Evolutionary conservation across 1,140 invertebrate genomes (phyloP).

Genomic region (Micrasema minimum): DNA sequence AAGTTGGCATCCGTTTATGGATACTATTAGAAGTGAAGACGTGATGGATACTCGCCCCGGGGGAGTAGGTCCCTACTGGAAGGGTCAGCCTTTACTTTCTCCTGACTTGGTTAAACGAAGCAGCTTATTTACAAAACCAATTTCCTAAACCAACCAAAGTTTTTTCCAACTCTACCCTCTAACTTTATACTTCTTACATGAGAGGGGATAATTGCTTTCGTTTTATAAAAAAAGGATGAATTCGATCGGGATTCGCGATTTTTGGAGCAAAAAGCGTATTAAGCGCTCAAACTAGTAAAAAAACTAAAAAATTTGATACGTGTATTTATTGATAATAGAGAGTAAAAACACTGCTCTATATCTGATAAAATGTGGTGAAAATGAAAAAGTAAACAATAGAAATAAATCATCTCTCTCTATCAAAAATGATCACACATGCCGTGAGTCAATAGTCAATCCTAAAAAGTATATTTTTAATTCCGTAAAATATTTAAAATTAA

Average conservation of each 20-base stretch:
- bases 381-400: too few relatives aligned
- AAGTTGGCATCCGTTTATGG: slow-evolving; percentile 17
- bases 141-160: slow-evolving; percentile 36
- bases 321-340: too few relatives aligned
- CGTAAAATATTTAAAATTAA: too few relatives aligned
- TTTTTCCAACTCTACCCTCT: slow-evolving; percentile 18
- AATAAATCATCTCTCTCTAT: too few relatives aligned
- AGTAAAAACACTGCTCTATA: too few relatives aligned
- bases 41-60: slow-evolving; percentile 11
- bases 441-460: too few relatives aligned
- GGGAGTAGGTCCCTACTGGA: slow-evolving; percentile 11
- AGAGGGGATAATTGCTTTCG: slow-evolving; percentile 30
- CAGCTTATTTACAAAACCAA: slow-evolving; percentile 36
- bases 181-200: slow-evolving; percentile 17
- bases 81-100: slow-evolving; percentile 28
- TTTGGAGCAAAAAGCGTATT: too few relatives aligned
- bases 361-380: too few relatives aligned
- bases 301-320: too few relatives aligned
- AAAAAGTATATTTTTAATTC: too few relatives aligned
- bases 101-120: slow-evolving; percentile 30
- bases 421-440: too few relatives aligned
- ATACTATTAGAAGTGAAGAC: slow-evolving; percentile 17
- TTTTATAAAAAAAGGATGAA: slow-evolving; percentile 22
- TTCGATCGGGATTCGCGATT: slow-evolving; percentile 8
- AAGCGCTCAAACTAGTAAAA: too few relatives aligned